These are phyloP conservation scores for Pandemis cinnamomeana DNA, from an alignment of 2,888 invertebrate genomes.

Conservation along the genomic window DNA sequence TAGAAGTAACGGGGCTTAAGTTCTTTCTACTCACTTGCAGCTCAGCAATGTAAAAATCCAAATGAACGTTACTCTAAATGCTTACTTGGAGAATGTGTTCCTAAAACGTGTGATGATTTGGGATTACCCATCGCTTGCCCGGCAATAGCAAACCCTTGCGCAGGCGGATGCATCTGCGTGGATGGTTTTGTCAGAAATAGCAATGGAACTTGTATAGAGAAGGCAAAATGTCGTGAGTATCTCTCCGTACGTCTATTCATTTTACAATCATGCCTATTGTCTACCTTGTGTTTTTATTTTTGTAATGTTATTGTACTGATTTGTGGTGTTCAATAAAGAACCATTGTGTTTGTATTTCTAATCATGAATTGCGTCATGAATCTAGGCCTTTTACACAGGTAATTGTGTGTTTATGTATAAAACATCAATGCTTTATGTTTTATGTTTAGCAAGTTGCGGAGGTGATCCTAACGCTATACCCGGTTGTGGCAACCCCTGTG, in stretches of 20 bases:
- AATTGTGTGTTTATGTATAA: neutral
- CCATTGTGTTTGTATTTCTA: no score
- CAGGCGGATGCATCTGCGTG: slow-evolving; percentile 36
- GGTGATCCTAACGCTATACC: slow-evolving; percentile 19
- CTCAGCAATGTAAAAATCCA: slow-evolving; percentile 26
- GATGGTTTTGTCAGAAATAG: slow-evolving; percentile 36
- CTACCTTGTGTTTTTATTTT: no score
- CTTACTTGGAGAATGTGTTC: slow-evolving; percentile 28
- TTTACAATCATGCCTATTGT: no score
- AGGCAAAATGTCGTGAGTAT: slow-evolving; percentile 33
- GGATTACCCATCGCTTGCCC: slow-evolving; percentile 26
- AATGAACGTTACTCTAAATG: slow-evolving; percentile 31
- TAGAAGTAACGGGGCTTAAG: no score
- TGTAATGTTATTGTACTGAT: no score
- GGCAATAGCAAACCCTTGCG: slow-evolving; percentile 21
- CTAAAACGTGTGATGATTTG: slow-evolving; percentile 33
- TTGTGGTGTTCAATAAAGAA: no score
- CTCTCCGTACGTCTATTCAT: neutral
- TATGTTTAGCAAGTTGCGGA: slow-evolving; percentile 23
- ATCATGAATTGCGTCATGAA: no score
- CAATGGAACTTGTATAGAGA: slow-evolving; percentile 34
- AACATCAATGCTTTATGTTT: neutral
- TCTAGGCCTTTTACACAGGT: no score
- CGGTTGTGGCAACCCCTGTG: slow-evolving; percentile 38
- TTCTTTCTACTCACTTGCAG: neutral